These are phyloP conservation scores for Seriola quinqueradiata DNA, from an alignment of 2,113 vertebrate species.

Conservation along the genomic window DNA sequence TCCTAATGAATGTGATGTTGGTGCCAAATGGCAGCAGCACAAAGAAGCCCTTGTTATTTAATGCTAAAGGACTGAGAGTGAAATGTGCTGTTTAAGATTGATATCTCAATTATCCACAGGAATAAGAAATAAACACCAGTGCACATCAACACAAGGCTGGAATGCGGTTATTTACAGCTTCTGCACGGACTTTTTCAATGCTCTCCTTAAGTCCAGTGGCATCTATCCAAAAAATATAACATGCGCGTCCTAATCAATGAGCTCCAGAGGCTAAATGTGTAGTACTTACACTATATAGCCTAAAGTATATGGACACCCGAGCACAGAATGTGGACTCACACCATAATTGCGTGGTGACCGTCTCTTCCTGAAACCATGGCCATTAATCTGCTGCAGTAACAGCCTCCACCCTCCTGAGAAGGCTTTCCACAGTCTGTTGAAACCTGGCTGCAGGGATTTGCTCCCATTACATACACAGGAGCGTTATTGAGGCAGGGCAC, in stretches of 20 bases:
- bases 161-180: neutral
- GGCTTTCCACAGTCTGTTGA: neutral
- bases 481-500: neutral
- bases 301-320: neutral
- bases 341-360: neutral
- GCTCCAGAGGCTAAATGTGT: neutral
- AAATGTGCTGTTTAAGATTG: neutral
- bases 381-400: neutral
- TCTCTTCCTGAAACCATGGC: neutral
- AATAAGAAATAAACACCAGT: neutral
- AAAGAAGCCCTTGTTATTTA: conserved; percentile 3
- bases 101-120: neutral
- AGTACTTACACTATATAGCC: neutral
- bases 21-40: neutral
- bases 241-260: neutral
- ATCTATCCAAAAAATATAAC: neutral
- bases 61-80: neutral
- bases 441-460: neutral
- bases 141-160: neutral
- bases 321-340: neutral
- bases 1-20: neutral
- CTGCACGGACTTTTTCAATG: neutral
- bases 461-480: neutral
- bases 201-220: no score
- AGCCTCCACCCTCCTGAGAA: neutral